Base-by-base conservation (phyloP, 2,113 vertebrate genomes). In the human (Homo sapiens) region DNA sequence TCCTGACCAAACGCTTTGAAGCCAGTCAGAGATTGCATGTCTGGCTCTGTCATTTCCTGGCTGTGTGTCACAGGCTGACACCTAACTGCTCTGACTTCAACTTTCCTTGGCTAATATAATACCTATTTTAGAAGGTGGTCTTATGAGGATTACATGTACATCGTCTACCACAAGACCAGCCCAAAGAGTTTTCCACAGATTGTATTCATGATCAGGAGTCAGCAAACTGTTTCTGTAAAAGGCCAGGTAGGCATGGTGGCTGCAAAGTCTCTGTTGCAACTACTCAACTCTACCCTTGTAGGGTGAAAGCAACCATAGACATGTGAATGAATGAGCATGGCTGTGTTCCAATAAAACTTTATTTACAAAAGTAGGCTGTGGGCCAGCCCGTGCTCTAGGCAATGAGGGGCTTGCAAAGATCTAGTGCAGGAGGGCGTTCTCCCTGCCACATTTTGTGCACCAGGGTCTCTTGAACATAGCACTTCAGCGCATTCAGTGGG, bases 371-470 rank as follows among this genome's bases (percentile, higher is more conserved):
- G 35, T 8, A 43, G 32, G 20, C 48, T 5, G 13, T 38, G 13
- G 59, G 40, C 50, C 50, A 68, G 12, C 1, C 23, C 2, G 35
- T 64, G 57, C 25, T 70, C 25, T 2, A 4, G 30, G 27, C 40
- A 61, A 23, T 18, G n/a, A 66, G 38, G 52, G 12, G 3, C 11
- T 11, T n/a, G 27, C 0, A 2, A 12, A 50, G 12, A 2, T 25
- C 83, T 75, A 8, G 50, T 13, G 10, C 22, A 43, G 32, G 12
- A 70, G 2, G n/a, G 3, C 2, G 40, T 27, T 3, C 2, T 11
- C 12, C 22, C 52, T 12, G 1, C 13, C n/a, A 38, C 5, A 6
- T 17, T 30, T 30, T 61, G 14, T 38, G 8, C 27, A 52, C 32
- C 13, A 23, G 38, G 27, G 8, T 35, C 55, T 61, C 30, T 12